Evolutionary conservation across 2,888 invertebrate genomes (phyloP).

Genomic region (Drosophila buzzatii): DNA sequence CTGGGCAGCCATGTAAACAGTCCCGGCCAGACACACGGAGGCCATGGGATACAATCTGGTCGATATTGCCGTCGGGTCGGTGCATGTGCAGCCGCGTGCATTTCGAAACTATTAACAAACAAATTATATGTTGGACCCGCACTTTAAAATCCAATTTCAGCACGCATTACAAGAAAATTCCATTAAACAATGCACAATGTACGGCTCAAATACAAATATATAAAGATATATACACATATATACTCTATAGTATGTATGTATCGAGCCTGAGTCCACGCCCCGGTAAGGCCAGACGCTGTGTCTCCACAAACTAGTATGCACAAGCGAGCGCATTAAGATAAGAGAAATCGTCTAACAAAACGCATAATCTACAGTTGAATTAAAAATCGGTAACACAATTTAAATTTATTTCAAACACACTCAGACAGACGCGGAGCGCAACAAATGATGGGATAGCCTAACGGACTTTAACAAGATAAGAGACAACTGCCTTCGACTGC

Average conservation of each 20-base stretch:
- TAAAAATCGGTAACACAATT: constrained; percentile 81
- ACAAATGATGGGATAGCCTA: constrained; percentile 67
- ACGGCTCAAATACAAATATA: constrained; percentile 19
- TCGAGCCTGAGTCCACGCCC: neutral
- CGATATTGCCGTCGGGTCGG: constrained; percentile 21
- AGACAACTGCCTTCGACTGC: constrained; percentile 39
- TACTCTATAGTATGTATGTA: neutral
- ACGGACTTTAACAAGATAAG: constrained; percentile 76
- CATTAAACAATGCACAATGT: constrained; percentile 72
- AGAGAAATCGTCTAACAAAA: constrained; percentile 83
- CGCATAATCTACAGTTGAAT: constrained; percentile 81
- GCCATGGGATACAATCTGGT: constrained; percentile 33
- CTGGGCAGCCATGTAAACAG: constrained; percentile 57
- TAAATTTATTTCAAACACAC: constrained; percentile 69
- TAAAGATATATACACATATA: constrained; percentile 1
- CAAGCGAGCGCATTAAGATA: constrained; percentile 78
- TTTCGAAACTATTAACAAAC: constrained; percentile 80
- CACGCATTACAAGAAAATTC: constrained; percentile 81
- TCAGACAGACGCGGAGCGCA: constrained; percentile 7
- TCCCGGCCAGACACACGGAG: constrained; percentile 41
- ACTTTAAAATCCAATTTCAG: constrained; percentile 81
- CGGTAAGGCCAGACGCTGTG: constrained; percentile 61
- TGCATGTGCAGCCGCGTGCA: constrained; percentile 54
- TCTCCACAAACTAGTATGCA: constrained; percentile 56
- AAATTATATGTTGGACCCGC: constrained; percentile 81